Conservation (phyloP, 1,140 invertebrate genomes). For the Helicoverpa armigera region DNA sequence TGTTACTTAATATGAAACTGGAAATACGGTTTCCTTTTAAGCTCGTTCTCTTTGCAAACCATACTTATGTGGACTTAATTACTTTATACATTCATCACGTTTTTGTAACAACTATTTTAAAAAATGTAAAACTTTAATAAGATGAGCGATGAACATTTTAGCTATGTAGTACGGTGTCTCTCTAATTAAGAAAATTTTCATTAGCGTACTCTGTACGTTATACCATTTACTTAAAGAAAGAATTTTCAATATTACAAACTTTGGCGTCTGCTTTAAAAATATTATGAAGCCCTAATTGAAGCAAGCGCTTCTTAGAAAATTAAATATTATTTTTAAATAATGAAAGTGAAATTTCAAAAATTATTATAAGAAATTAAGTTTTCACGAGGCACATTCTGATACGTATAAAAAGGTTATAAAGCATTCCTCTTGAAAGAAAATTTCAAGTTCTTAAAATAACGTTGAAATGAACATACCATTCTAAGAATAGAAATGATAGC, state of each 20-base stretch:
- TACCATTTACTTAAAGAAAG: slow-evolving; percentile 21
- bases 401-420: no score
- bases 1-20: no score
- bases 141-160: slow-evolving; percentile 13
- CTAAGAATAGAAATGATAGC: neutral
- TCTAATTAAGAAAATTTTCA: slow-evolving; percentile 28
- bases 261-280: slow-evolving; percentile 27
- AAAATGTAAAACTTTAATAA: slow-evolving; percentile 27
- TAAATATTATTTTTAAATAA: slow-evolving; percentile 4
- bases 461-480: neutral
- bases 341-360: neutral
- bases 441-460: no score
- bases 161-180: slow-evolving; percentile 19
- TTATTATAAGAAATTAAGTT: neutral
- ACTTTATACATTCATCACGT: neutral
- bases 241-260: slow-evolving; percentile 35
- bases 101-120: slow-evolving; percentile 1
- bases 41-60: no score
- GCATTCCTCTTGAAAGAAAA: no score
- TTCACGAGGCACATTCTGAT: neutral
- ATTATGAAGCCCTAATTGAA: neutral
- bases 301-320: neutral
- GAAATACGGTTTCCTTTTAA: no score
- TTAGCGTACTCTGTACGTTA: neutral
- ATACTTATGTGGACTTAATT: neutral